Evolutionary conservation across 1,140 invertebrate genomes (phyloP), one percentile per base, ranked within the genome.

Genomic region (Ceratina japonica): DNA sequence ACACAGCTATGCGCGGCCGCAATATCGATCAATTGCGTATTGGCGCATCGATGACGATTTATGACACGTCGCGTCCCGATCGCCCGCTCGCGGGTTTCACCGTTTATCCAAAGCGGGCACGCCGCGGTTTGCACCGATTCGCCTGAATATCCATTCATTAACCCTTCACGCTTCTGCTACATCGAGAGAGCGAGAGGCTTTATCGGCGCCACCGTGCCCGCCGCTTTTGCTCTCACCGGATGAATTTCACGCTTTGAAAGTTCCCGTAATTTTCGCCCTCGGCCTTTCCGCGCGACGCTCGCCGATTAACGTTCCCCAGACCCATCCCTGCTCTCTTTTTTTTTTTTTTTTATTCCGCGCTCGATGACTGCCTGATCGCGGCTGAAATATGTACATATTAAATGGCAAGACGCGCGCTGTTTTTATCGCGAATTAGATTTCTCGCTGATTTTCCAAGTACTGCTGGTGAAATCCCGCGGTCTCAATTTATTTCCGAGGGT

Each of bases 71-170:
- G 37, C 37, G 37, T 44, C 10, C 49, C 49, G 74, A 49, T 54
- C 24, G 44, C 2, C 13, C 75, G n/a, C 51, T 24, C 63, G 22
- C 63, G 51, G 69, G 54, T 78, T 72, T 59, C 24, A n/a, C 37
- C 75, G 13, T 37, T 61, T n/a, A 61, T 59, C 18, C 16, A 49
- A 44, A 44, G 37, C n/a, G 75, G 37, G 31, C 75, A 54, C 0
- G 37, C 51, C 68, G 68, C 24, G 75, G 75, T 71, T 62, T 44
- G 24, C 68, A 63, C 75, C 66, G 56, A 71, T 72, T 78, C 75
- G 31, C 20, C 20, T 54, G 59, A 72, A 78, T 49, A 56, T 78
- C 75, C 75, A 78, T 78, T 72, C 75, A 77, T 77, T 77, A 77
- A 77, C 58, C 75, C 51, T 63, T 54, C 68, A 52, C 75, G 20